Evolutionary conservation across 2,888 invertebrate genomes (phyloP).

Genomic region (Torymus auratus): DNA sequence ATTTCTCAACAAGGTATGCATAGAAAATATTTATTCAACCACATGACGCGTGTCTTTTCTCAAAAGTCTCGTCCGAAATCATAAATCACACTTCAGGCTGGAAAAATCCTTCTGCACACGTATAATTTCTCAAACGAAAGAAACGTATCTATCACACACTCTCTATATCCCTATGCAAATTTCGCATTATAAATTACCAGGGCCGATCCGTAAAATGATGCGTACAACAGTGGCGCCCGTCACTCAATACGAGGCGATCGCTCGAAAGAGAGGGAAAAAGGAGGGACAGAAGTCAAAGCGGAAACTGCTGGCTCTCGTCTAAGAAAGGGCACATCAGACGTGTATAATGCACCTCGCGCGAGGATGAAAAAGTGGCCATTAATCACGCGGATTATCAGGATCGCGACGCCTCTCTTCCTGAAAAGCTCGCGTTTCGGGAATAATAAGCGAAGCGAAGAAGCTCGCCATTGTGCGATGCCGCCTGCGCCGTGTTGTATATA

Average conservation of each 20-base stretch:
- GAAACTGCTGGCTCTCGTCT: not conserved
- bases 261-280: not conserved
- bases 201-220: not conserved
- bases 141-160: conserved; percentile 43
- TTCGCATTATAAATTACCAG: conserved; percentile 36
- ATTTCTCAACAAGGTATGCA: not conserved
- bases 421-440: conserved; percentile 40
- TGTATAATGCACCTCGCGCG: too few relatives aligned
- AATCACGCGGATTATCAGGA: conserved; percentile 50
- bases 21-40: conserved; percentile 22
- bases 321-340: not conserved
- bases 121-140: not conserved
- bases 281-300: conserved; percentile 23
- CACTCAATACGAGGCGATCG: not conserved
- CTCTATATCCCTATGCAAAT: conserved; percentile 40
- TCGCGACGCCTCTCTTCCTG: conserved; percentile 16
- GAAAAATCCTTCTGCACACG: too few relatives aligned
- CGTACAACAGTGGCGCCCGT: not conserved
- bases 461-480: not conserved
- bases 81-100: conserved; percentile 39
- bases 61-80: conserved; percentile 6
- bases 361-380: conserved; percentile 22
- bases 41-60: conserved; percentile 25
- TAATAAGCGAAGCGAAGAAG: conserved; percentile 37
- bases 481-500: not conserved